Percentiles rank a stretch among this genome's conserved stretches.
Evolutionary conservation across 1,140 invertebrate genomes (phyloP).

Genomic region (Drosophila insularis): DNA sequence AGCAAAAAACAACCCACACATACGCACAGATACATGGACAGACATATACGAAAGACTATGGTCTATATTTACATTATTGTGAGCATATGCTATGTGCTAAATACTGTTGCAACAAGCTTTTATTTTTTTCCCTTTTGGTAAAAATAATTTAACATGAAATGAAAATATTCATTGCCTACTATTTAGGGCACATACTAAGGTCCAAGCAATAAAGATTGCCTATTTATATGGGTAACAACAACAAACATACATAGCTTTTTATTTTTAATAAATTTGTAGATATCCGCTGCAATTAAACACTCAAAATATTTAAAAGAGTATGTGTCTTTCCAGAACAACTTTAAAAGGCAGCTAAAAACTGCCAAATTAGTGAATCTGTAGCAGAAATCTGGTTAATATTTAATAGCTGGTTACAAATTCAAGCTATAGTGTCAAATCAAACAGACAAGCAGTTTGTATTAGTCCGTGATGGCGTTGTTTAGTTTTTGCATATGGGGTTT

Average conservation of each 20-base stretch:
- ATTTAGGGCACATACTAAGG: slow-evolving; percentile 14
- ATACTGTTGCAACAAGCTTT: not conserved
- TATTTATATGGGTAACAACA: not conserved
- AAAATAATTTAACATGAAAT: not conserved
- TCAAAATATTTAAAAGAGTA: not conserved
- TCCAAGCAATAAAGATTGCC: not conserved
- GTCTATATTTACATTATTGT: slow-evolving; percentile 68
- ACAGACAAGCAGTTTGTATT: not conserved
- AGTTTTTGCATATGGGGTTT: not conserved
- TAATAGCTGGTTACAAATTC: too few species aligned
- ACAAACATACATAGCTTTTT: not conserved
- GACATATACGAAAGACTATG: slow-evolving; percentile 32
- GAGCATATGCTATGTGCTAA: slow-evolving; percentile 42
- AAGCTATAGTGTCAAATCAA: too few species aligned
- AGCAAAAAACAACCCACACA: slow-evolving; percentile 29
- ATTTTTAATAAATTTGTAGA: too few species aligned
- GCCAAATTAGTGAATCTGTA: too few species aligned
- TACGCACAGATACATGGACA: not conserved
- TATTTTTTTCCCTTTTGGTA: not conserved
- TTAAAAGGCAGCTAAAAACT: too few species aligned
- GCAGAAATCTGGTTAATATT: too few species aligned
- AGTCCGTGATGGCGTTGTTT: not conserved
- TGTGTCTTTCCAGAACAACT: too few species aligned
- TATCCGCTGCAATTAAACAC: not conserved
- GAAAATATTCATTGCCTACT: slow-evolving; percentile 37